A percentile compares a stretch with the other conserved stretches of the same genome.
Conservation (phyloP, 2,888 invertebrate genomes). For the Agrotis clavis region DNA sequence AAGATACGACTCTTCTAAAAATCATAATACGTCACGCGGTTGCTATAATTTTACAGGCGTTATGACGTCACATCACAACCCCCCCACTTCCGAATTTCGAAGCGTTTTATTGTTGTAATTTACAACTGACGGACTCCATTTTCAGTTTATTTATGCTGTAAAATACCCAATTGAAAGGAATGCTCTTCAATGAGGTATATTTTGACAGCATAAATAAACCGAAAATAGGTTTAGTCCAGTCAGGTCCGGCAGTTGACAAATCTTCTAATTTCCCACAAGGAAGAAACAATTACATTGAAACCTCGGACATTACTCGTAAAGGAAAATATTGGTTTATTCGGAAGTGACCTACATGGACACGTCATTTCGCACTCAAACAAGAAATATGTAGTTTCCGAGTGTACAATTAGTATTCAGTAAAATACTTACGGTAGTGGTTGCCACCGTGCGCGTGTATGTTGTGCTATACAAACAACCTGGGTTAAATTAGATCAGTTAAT, state of each 20-base stretch:
- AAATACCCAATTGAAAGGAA: constrained; percentile 30
- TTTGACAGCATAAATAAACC: too few relatives aligned
- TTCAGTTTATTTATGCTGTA: too few relatives aligned
- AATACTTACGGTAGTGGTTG: constrained; percentile 20
- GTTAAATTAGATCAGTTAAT: background rate
- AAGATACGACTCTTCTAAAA: too few relatives aligned
- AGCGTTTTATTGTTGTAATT: too few relatives aligned
- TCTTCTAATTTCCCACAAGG: constrained; percentile 23
- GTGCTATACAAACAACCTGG: background rate
- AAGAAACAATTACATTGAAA: constrained; percentile 43
- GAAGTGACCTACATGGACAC: constrained; percentile 48
- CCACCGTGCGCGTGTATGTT: constrained; percentile 2
- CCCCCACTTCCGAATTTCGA: too few relatives aligned
- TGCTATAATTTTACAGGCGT: too few relatives aligned
- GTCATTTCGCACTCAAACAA: constrained; percentile 46
- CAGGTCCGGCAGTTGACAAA: constrained; percentile 18
- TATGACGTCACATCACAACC: too few relatives aligned
- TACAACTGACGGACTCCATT: too few relatives aligned
- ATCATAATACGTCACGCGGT: too few relatives aligned
- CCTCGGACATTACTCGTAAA: constrained; percentile 31
- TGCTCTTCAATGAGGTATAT: too few relatives aligned
- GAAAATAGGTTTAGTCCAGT: too few relatives aligned
- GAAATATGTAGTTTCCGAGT: constrained; percentile 29
- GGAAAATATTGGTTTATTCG: constrained; percentile 49
- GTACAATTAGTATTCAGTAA: constrained; percentile 38